phyloP scores from a whole-genome alignment of 1,140 invertebrate species.

The Calliopsis andreniformis region DNA sequence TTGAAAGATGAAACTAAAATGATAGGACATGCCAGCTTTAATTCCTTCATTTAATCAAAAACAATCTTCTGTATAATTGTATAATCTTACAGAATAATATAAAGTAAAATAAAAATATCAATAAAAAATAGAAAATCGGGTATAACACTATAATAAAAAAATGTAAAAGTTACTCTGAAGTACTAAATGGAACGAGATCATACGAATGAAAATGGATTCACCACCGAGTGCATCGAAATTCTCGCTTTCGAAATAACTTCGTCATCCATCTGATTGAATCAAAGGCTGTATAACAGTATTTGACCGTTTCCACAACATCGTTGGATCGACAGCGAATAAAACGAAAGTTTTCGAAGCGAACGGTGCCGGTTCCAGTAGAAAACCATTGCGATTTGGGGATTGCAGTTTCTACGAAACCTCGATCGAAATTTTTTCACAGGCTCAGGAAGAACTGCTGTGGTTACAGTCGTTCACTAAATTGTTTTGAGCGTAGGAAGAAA shows the following conservation, averaged over 20 bases:
- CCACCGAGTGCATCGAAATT: background rate
- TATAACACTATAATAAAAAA: too few relatives aligned
- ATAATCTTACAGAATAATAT: too few relatives aligned
- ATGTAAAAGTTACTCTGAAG: too few relatives aligned
- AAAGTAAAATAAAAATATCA: too few relatives aligned
- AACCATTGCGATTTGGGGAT: background rate
- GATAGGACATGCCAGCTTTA: too few relatives aligned
- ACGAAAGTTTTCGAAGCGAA: background rate
- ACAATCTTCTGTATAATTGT: too few relatives aligned
- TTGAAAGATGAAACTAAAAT: too few relatives aligned
- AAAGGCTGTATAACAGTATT: background rate
- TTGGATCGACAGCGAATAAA: background rate
- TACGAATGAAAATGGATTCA: background rate
- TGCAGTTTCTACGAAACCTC: background rate
- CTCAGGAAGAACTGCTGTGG: background rate
- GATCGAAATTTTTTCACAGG: background rate
- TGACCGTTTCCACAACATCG: background rate
- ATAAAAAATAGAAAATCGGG: too few relatives aligned
- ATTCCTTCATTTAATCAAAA: too few relatives aligned
- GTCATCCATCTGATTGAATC: slow-evolving; percentile 6
- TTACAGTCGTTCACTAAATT: background rate
- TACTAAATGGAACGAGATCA: background rate
- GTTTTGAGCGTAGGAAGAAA: background rate
- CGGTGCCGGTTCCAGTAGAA: background rate
- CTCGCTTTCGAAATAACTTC: background rate